phyloP scores from a whole-genome alignment of 2,797 vertebrate species.

The Valencia hispanica region DNA sequence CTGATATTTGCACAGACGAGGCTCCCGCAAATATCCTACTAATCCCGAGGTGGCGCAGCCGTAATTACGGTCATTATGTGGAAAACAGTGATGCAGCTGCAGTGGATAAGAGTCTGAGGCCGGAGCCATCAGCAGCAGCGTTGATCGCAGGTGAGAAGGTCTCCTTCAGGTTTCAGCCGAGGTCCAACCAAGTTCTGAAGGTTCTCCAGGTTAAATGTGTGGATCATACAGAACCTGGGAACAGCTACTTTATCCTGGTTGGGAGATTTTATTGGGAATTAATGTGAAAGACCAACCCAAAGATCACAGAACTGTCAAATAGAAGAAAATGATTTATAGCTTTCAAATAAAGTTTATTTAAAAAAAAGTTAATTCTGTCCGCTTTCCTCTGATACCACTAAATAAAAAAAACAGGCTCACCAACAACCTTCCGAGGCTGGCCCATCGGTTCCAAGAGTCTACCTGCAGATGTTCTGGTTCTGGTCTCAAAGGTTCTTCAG shows the following conservation, averaged over 20 bases:
- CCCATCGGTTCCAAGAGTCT: too few species aligned
- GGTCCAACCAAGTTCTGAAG: slow-evolving; percentile 19
- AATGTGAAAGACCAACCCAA: not conserved
- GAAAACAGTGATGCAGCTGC: slow-evolving; percentile 38
- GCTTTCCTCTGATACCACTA: too few species aligned
- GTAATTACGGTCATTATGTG: slow-evolving; percentile 58
- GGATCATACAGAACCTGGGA: too few species aligned
- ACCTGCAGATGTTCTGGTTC: too few species aligned
- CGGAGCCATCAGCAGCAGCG: slow-evolving; percentile 21
- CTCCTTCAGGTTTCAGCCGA: slow-evolving; percentile 1
- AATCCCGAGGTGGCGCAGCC: slow-evolving; percentile 1
- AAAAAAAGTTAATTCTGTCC: too few species aligned
- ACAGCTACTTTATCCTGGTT: too few species aligned
- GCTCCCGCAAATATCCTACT: too few species aligned
- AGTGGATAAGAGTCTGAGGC: slow-evolving; percentile 33
- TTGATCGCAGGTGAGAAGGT: slow-evolving; percentile 31
- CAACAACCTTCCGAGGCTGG: too few species aligned
- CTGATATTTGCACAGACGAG: slow-evolving; percentile 21
- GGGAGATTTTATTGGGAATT: too few species aligned
- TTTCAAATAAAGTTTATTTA: too few species aligned
- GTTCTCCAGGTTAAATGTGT: not conserved
- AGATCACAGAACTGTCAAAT: not conserved
- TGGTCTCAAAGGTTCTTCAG: too few species aligned
- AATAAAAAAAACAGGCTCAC: too few species aligned
- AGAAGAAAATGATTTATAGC: not conserved